Base-by-base conservation (phyloP, 1,140 invertebrate genomes). In the Thalassaphorura encarpata region DNA sequence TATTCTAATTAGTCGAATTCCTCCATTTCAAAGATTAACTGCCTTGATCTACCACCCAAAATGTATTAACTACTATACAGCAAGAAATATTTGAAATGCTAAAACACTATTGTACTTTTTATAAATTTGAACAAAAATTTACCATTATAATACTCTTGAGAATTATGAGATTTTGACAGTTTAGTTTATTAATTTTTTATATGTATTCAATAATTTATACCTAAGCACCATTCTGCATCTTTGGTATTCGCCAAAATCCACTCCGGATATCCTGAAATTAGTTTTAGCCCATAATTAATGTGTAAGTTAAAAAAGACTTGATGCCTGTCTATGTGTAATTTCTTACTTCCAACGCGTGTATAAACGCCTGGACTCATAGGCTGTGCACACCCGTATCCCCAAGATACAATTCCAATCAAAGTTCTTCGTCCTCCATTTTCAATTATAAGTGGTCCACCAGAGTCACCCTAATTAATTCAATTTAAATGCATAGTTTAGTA, bases 231-330 rank as follows among this genome's bases (percentile, higher is more conserved):
- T 19, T 63, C 61, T 41, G 60, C 60, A 56, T 66, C 66, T 21
- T 36, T 52, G 3, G 66, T 66, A 54, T 66, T 60, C 24, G 66
- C 33, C 27, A 50, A 45, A 47, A 73, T 72, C 71, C 71, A 72
- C 39, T 62, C 43, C 6, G 66, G 41, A 57, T 66, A 71, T 27
- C 33, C 33, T 36, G 33, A 36, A 36, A n/a, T 11, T 11, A 36
- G n/a, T 36, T 11, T n/a, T 11, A 36, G 33, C 11, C 11, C 33
- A 36, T 36, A 36, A 27, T n/a, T 8, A 23, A 51, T 8, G 16
- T 13, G 6, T n/a, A n/a, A n/a, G 33, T n/a, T n/a, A 36, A 36
- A n/a, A 11, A 36, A 11, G 11, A 36, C 33, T 11, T 36, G 11
- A 36, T n/a, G 11, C 11, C 11, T n/a, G 33, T n/a, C 33, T 11